Conservation (phyloP, 2,888 invertebrate species). For the Neoscelio sp. region DNA sequence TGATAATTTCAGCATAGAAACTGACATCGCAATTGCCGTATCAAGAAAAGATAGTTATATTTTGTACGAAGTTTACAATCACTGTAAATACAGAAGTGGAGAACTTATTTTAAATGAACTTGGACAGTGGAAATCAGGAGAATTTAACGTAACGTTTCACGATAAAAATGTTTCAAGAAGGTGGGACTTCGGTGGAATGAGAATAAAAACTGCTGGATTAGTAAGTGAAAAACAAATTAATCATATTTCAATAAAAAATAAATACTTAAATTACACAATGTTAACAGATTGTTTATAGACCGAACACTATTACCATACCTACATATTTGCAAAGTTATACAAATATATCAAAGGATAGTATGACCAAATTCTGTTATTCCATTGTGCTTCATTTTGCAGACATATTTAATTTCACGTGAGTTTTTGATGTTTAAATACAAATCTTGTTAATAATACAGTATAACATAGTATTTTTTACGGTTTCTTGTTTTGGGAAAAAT, state of each 20-base stretch:
- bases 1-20: constrained; percentile 69
- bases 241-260: background rate
- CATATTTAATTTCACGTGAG: constrained; percentile 72
- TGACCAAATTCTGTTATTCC: constrained; percentile 58
- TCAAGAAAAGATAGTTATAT: constrained; percentile 51
- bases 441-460: background rate
- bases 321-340: constrained; percentile 40
- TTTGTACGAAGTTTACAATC: constrained; percentile 74
- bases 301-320: constrained; percentile 1
- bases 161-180: constrained; percentile 55
- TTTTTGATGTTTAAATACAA: background rate
- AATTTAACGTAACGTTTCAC: constrained; percentile 25
- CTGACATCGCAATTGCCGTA: constrained; percentile 72
- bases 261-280: background rate
- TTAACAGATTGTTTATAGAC: constrained; percentile 39
- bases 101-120: constrained; percentile 67
- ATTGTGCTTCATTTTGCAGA: constrained; percentile 62
- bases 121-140: constrained; percentile 67
- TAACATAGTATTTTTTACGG: constrained; percentile 11
- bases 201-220: constrained; percentile 64
- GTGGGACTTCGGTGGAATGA: constrained; percentile 66
- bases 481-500: no score
- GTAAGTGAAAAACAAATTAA: constrained; percentile 44
- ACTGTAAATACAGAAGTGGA: constrained; percentile 69
- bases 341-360: constrained; percentile 52